These are phyloP conservation scores for Heliocidaris tuberculata DNA, from an alignment of 35 echinoderm and acorn worm genomes.

Conservation along the genomic window DNA sequence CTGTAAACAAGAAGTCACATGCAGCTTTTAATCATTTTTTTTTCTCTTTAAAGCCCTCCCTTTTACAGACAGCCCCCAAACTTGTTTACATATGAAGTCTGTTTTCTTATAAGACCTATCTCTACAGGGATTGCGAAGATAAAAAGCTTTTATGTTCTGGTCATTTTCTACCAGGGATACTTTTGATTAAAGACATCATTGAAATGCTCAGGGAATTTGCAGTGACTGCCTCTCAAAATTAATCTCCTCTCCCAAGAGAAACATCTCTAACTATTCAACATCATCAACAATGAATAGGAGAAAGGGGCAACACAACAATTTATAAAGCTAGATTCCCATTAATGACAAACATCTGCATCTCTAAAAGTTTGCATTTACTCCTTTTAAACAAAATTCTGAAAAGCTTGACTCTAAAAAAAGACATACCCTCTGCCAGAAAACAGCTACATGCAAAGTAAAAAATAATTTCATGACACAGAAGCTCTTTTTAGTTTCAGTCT, in stretches of 20 bases:
- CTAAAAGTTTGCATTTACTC: background rate
- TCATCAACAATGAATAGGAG: background rate
- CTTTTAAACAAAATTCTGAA: too few species aligned
- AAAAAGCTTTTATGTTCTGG: background rate
- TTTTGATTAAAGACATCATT: slow-evolving; percentile 3
- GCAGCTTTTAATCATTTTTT: background rate
- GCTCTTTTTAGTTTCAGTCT: too few species aligned
- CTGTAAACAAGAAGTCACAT: background rate
- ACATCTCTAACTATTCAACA: background rate
- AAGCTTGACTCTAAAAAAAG: too few species aligned
- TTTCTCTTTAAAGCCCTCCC: background rate
- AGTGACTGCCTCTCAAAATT: background rate
- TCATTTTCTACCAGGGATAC: background rate
- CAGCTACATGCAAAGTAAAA: too few species aligned
- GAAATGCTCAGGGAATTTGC: background rate
- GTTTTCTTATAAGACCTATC: background rate
- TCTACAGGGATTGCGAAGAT: background rate
- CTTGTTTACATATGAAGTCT: background rate
- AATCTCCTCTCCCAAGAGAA: background rate
- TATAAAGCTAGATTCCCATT: background rate
- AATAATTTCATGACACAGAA: too few species aligned
- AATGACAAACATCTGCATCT: background rate
- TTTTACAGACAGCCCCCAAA: background rate
- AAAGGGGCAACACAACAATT: background rate
- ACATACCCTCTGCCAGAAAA: too few species aligned